Conservation (phyloP, 1,140 invertebrate genomes). For the Halyomorpha halys region DNA sequence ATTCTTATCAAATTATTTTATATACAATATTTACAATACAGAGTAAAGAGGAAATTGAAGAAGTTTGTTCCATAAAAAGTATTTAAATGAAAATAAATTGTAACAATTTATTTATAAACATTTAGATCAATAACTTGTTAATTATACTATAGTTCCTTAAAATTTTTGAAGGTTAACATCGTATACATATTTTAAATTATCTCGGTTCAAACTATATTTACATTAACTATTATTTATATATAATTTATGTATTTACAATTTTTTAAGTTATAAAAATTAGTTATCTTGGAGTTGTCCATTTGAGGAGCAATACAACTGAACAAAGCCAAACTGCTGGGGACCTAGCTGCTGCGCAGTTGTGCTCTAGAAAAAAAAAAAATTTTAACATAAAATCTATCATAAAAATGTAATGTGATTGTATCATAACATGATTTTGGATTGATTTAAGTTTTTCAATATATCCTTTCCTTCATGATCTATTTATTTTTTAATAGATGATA, state of each 20-base stretch:
- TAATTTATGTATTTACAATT: constrained; percentile 20
- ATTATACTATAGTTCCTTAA: background rate
- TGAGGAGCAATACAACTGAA: background rate
- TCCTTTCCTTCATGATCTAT: too few relatives aligned
- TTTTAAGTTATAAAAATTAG: constrained; percentile 7
- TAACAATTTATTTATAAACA: background rate
- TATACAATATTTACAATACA: too few relatives aligned
- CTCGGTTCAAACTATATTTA: constrained; percentile 1
- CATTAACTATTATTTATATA: constrained; percentile 9
- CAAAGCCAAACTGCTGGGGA: background rate
- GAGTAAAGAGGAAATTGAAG: too few relatives aligned
- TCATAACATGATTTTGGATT: background rate
- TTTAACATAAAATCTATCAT: background rate
- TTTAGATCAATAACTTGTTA: background rate
- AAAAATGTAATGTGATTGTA: too few relatives aligned
- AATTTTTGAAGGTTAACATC: background rate
- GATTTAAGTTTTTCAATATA: background rate
- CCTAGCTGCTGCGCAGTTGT: background rate
- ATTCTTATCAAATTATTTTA: too few relatives aligned
- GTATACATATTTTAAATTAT: background rate
- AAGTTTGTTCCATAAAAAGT: too few relatives aligned
- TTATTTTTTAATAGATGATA: too few relatives aligned
- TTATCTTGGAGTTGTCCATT: constrained; percentile 15
- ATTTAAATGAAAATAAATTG: too few relatives aligned
- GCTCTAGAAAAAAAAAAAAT: background rate